Conservation (phyloP, 2,888 invertebrate species). For the Scaptomyza flava region DNA sequence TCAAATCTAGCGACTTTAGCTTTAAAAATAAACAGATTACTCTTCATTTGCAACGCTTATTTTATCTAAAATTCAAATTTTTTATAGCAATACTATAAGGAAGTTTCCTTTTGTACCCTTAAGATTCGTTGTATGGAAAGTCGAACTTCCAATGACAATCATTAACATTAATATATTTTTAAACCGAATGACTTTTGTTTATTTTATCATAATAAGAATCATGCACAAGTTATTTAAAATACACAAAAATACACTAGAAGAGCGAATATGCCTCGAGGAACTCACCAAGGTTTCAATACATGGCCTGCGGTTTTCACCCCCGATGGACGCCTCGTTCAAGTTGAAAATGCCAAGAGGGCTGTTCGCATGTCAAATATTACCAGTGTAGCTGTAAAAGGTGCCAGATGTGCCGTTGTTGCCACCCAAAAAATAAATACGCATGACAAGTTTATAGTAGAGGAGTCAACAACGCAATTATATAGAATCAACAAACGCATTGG, state of each 20-base stretch:
- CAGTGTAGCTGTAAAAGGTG: not conserved
- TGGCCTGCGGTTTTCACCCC: not conserved
- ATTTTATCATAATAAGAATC: not conserved
- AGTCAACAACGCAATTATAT: not conserved
- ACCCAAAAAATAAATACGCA: not conserved
- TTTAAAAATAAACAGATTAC: too few species aligned
- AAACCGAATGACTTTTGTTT: not conserved
- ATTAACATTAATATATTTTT: too few species aligned
- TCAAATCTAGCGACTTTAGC: too few species aligned
- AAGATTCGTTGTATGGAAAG: too few species aligned
- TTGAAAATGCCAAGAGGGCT: not conserved
- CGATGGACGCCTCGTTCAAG: not conserved
- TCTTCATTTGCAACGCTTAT: too few species aligned
- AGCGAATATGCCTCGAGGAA: not conserved
- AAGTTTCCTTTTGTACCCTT: too few species aligned
- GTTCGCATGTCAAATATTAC: not conserved
- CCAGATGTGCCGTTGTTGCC: slow-evolving; percentile 4
- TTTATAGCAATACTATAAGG: too few species aligned
- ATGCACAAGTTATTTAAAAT: not conserved
- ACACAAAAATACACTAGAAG: not conserved
- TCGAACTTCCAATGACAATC: too few species aligned
- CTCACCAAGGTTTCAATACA: not conserved
- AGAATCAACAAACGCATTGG: not conserved
- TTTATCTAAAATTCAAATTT: too few species aligned
- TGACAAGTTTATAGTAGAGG: not conserved